Percentiles rank a stretch among this genome's conserved stretches.
These are phyloP conservation scores for Leptarthrus brevirostris DNA, from an alignment of 2,888 invertebrate species.

Conservation along the genomic window DNA sequence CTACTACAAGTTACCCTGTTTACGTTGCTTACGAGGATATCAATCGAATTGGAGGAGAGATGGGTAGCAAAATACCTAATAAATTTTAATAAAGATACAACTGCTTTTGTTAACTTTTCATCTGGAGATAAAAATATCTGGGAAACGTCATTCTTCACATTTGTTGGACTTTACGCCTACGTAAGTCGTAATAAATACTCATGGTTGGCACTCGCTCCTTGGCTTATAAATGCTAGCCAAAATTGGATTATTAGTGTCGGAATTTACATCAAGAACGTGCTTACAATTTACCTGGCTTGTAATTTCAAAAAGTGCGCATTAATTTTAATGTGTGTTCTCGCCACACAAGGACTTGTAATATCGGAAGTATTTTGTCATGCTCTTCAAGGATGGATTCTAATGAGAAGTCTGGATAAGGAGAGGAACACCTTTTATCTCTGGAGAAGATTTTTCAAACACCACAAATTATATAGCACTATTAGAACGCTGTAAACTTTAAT, in stretches of 20 bases:
- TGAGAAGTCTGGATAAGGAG: constrained; percentile 57
- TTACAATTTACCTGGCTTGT: constrained; percentile 51
- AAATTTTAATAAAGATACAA: constrained; percentile 10
- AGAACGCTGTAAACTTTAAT: not conserved
- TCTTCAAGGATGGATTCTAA: constrained; percentile 56
- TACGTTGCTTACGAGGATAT: constrained; percentile 25
- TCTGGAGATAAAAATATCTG: constrained; percentile 6
- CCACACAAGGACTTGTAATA: constrained; percentile 56
- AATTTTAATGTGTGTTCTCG: constrained; percentile 35
- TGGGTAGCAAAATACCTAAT: constrained; percentile 13
- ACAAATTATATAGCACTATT: constrained; percentile 51
- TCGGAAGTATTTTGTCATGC: constrained; percentile 57
- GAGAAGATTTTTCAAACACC: constrained; percentile 53
- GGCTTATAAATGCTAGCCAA: constrained; percentile 58
- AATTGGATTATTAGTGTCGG: constrained; percentile 56
- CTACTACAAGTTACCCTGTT: constrained; percentile 11
- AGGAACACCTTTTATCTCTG: constrained; percentile 55
- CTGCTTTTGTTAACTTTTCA: constrained; percentile 9
- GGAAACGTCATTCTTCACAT: constrained; percentile 13
- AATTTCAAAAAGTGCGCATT: constrained; percentile 9
- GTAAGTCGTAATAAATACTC: constrained; percentile 55
- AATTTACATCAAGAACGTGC: constrained; percentile 54
- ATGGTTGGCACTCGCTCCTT: constrained; percentile 58
- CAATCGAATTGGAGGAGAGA: constrained; percentile 25
- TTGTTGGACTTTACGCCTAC: constrained; percentile 26